Conservation (phyloP, 2,888 invertebrate species). For the Muschampia plurimacula region DNA sequence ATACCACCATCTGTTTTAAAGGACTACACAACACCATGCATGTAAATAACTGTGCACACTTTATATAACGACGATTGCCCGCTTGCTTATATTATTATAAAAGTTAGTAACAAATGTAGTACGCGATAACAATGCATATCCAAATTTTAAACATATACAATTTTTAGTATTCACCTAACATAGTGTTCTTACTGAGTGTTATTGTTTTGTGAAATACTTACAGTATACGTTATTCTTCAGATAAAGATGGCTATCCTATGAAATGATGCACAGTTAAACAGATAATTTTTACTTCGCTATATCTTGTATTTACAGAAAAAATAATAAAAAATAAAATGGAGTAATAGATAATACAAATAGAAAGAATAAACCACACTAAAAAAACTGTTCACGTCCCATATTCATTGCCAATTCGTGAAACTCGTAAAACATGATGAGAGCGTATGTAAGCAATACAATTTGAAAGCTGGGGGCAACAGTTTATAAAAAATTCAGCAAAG, state of each 20-base stretch:
- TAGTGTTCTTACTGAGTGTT: conserved; percentile 83
- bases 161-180: conserved; percentile 80
- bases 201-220: conserved; percentile 85
- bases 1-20: conserved; percentile 75
- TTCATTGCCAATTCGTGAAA: conserved; percentile 17
- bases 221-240: conserved; percentile 86
- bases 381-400: conserved; percentile 36
- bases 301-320: conserved; percentile 84
- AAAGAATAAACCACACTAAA: conserved; percentile 23
- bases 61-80: conserved; percentile 63
- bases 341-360: conserved; percentile 36
- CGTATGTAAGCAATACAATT: conserved; percentile 50
- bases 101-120: conserved; percentile 70
- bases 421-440: conserved; percentile 2
- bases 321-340: conserved; percentile 58
- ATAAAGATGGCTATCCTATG: conserved; percentile 89
- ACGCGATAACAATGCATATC: conserved; percentile 61
- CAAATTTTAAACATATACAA: conserved; percentile 61
- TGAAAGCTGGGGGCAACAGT: conserved; percentile 59
- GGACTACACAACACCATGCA: conserved; percentile 79
- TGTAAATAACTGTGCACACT: conserved; percentile 66
- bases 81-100: conserved; percentile 48
- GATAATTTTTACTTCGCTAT: conserved; percentile 89
- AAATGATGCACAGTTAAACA: conserved; percentile 91
- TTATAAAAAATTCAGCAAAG: conserved; percentile 53